Conservation (phyloP, 2,888 invertebrate genomes). For the Drosophila austrosaltans region DNA sequence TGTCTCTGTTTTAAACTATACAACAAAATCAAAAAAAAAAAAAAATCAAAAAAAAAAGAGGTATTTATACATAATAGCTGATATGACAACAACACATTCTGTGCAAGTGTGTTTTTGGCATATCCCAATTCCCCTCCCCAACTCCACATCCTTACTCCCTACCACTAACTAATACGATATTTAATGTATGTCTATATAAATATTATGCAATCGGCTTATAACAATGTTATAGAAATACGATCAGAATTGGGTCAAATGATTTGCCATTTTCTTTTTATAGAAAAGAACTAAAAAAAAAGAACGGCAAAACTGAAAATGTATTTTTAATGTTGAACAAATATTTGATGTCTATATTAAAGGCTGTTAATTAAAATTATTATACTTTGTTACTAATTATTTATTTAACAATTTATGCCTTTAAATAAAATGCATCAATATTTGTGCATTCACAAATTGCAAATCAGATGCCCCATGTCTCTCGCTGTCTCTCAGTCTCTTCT, state of each 20-base stretch:
- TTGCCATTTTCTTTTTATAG: background rate
- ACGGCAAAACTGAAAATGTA: background rate
- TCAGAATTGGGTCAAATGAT: slow-evolving; percentile 8
- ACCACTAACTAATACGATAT: background rate
- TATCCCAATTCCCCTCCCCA: background rate
- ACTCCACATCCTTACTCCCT: background rate
- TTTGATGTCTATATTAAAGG: slow-evolving; percentile 22
- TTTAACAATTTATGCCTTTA: background rate
- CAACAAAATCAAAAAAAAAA: slow-evolving; percentile 11
- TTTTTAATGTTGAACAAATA: slow-evolving; percentile 11
- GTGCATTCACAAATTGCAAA: background rate
- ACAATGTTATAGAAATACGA: background rate
- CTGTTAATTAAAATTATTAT: slow-evolving; percentile 34
- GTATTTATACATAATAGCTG: background rate
- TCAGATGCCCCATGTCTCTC: background rate
- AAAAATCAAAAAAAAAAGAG: background rate
- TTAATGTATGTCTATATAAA: background rate
- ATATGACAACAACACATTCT: slow-evolving; percentile 18
- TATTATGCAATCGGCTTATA: slow-evolving; percentile 6
- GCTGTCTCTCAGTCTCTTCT: background rate
- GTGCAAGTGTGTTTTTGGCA: background rate
- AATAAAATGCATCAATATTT: slow-evolving; percentile 16
- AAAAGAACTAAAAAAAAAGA: background rate
- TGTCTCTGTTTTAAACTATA: slow-evolving; percentile 38
- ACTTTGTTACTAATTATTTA: background rate